Evolutionary conservation across 2,797 vertebrate genomes (phyloP).

Genomic region (Hephaestus fuliginosus): DNA sequence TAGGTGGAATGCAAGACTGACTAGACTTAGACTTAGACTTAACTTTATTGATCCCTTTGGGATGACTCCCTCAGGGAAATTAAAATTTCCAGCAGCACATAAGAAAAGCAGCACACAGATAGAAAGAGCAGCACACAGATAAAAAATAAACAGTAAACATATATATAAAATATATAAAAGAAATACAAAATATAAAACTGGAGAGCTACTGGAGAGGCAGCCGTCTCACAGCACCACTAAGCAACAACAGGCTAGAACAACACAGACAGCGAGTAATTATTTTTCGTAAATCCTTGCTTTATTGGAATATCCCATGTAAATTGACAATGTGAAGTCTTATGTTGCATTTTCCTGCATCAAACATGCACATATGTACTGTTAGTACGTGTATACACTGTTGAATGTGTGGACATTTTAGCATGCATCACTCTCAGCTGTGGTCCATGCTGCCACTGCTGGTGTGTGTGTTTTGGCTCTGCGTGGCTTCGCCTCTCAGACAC

Average conservation of each 20-base stretch:
- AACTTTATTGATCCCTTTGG: too few species aligned
- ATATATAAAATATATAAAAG: too few species aligned
- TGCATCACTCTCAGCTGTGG: slow-evolving; percentile 50
- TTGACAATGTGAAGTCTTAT: neutral
- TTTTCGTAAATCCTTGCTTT: neutral
- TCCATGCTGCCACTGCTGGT: slow-evolving; percentile 35
- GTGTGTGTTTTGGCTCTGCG: slow-evolving; percentile 77
- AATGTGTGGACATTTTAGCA: slow-evolving; percentile 18
- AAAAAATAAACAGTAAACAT: too few species aligned
- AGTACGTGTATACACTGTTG: neutral
- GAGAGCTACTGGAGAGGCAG: too few species aligned
- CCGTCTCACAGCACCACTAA: too few species aligned
- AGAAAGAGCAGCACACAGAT: too few species aligned
- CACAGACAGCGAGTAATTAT: neutral
- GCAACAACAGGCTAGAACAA: neutral
- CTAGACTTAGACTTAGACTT: too few species aligned
- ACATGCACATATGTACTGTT: neutral
- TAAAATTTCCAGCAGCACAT: too few species aligned
- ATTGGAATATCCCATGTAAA: neutral
- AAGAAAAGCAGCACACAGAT: too few species aligned
- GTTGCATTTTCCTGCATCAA: neutral
- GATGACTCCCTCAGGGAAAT: too few species aligned
- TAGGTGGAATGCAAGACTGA: neutral
- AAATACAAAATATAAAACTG: too few species aligned
- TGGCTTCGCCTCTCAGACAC: slow-evolving; percentile 87